Percentiles rank a stretch among this genome's conserved stretches.
Conservation (phyloP, 2,113 vertebrate genomes). For the human (Homo sapiens) region GRCh38 chr6:145491501-145492000, state of each 20-base stretch:
- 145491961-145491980: conserved; percentile 98
- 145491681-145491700: too few relatives aligned
- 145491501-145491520: too few relatives aligned
- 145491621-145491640: too few relatives aligned
- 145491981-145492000: conserved; percentile 98
- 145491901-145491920: conserved; percentile 98
- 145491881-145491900: conserved; percentile 97
- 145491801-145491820: conserved; percentile 92
- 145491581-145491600: too few relatives aligned
- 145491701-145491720: too few relatives aligned
- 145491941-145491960: conserved; percentile 99
- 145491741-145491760: conserved; percentile 96
- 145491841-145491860: conserved; percentile 95
- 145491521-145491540: too few relatives aligned
- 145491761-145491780: conserved; percentile 98
- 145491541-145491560: too few relatives aligned
- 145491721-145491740: too few relatives aligned
- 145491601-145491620: too few relatives aligned
- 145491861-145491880: conserved; percentile 99
- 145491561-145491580: too few relatives aligned
- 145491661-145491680: too few relatives aligned
- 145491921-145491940: conserved; percentile 97
- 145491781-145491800: conserved; percentile 95
- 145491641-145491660: too few relatives aligned
- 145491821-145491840: conserved; percentile 99